Percentiles rank a stretch among this genome's conserved stretches.
phyloP scores from a whole-genome alignment of 2,113 vertebrate species.

The Pholis gunnellus region DNA sequence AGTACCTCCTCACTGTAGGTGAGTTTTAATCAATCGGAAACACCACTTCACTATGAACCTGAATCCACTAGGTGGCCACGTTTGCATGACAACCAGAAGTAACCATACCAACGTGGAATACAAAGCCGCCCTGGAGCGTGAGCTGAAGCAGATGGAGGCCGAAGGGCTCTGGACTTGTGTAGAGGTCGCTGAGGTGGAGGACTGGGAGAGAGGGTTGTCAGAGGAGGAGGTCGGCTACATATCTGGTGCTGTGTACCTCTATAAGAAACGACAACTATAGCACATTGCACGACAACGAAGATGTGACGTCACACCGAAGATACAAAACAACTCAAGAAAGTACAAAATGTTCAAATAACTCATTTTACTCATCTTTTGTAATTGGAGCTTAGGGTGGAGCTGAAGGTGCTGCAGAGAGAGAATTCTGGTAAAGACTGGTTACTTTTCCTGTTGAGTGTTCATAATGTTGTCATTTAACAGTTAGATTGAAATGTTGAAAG shows the following conservation, averaged over 20 bases:
- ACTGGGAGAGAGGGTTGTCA: slow-evolving; percentile 88
- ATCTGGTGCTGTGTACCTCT: slow-evolving; percentile 87
- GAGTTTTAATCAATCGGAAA: not conserved
- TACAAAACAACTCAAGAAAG: not conserved
- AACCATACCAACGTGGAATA: slow-evolving; percentile 86
- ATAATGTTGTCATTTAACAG: not conserved
- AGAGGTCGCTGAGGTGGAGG: slow-evolving; percentile 77
- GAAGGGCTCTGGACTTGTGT: slow-evolving; percentile 83
- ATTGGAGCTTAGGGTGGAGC: not conserved
- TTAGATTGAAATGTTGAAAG: not conserved
- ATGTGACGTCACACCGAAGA: not conserved
- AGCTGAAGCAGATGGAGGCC: slow-evolving; percentile 81
- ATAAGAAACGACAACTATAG: slow-evolving; percentile 74
- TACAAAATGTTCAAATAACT: no score
- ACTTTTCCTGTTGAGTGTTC: not conserved
- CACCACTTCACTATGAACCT: not conserved
- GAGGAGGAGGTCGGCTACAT: slow-evolving; percentile 86
- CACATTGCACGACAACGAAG: not conserved
- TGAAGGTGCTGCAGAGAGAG: slow-evolving; percentile 3
- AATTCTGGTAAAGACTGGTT: slow-evolving; percentile 4
- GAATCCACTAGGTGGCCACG: slow-evolving; percentile 86
- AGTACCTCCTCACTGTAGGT: not conserved
- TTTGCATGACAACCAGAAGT: slow-evolving; percentile 91
- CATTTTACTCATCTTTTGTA: no score
- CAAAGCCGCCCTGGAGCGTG: slow-evolving; percentile 82